Percentiles rank a stretch among this genome's conserved stretches.
Evolutionary conservation across 2,113 vertebrate species (phyloP).

Genomic region (Oreocharis arfaki): DNA sequence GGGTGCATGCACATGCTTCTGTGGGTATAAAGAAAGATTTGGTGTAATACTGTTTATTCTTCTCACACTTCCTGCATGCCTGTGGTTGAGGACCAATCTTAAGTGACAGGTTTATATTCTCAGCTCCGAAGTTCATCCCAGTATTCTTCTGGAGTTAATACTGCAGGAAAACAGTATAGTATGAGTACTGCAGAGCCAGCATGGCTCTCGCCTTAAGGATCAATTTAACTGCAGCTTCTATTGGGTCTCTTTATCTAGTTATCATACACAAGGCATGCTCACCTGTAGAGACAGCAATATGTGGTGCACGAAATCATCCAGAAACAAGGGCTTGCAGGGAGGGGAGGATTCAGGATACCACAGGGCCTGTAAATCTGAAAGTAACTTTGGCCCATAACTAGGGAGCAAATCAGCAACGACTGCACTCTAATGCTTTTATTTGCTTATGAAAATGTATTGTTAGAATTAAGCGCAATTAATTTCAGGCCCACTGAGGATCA

Average conservation of each 20-base stretch:
- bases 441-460: neutral
- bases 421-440: neutral
- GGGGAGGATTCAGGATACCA: neutral
- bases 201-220: neutral
- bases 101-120: neutral
- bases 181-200: neutral
- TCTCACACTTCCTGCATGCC: neutral
- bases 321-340: neutral
- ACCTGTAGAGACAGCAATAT: neutral
- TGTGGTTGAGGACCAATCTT: neutral
- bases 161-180: neutral
- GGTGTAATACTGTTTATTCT: neutral
- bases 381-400: neutral
- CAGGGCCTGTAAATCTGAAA: neutral
- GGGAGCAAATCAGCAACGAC: neutral
- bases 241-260: neutral
- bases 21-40: neutral
- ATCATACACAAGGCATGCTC: neutral
- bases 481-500: neutral
- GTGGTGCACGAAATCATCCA: neutral
- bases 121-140: neutral
- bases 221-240: neutral
- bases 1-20: neutral
- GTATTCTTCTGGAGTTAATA: neutral
- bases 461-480: neutral